These are phyloP conservation scores for Drosophila melanogaster DNA, from an alignment of 1,140 invertebrate genomes.

Conservation along the genomic window Release_6_plus_ISO1_MT NC_004354.4:1815001-1815500, in stretches of 20 bases:
- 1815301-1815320: neutral
- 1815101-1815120: constrained; percentile 3
- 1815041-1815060: constrained; percentile 45
- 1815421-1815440: no score
- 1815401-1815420: no score
- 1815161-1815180: constrained; percentile 60
- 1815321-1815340: constrained; percentile 5
- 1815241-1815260: constrained; percentile 53
- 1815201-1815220: constrained; percentile 84
- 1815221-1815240: constrained; percentile 84
- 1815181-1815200: constrained; percentile 83
- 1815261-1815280: constrained; percentile 48
- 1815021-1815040: constrained; percentile 31
- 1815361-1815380: no score
- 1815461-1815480: no score
- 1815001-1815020: neutral
- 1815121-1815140: neutral
- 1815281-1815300: constrained; percentile 24
- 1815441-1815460: no score
- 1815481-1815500: no score
- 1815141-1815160: constrained; percentile 24
- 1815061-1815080: constrained; percentile 27
- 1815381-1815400: no score
- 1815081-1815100: neutral
- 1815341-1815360: no score